Conservation (phyloP, 1,140 invertebrate genomes). For the Dendrolimus punctatus region DNA sequence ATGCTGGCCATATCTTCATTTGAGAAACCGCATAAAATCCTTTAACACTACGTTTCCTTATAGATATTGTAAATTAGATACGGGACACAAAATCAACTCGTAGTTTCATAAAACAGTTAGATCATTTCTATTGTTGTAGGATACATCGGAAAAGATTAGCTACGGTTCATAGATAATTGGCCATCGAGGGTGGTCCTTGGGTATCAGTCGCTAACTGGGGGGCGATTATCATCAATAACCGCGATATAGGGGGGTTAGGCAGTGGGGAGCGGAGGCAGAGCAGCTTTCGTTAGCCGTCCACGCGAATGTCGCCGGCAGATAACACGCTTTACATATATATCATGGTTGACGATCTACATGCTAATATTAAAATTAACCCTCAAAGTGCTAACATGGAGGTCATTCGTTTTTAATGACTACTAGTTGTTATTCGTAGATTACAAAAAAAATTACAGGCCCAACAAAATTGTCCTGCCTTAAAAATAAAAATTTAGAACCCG, state of each 20-base stretch:
- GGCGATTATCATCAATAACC: conserved; percentile 3
- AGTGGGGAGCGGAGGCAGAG: neutral
- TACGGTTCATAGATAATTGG: neutral
- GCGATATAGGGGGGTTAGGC: neutral
- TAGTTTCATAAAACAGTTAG: too few species aligned
- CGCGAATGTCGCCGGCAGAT: conserved; percentile 17
- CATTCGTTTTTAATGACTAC: neutral
- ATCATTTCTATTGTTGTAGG: too few species aligned
- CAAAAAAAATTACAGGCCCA: neutral
- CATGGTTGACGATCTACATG: conserved; percentile 34
- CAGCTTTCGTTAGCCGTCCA: conserved; percentile 15
- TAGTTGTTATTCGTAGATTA: neutral
- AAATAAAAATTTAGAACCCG: too few species aligned
- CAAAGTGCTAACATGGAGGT: conserved; percentile 1
- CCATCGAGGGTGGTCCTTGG: conserved; percentile 6
- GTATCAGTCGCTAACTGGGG: conserved; percentile 1
- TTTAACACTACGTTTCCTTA: too few species aligned
- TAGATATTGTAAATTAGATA: too few species aligned
- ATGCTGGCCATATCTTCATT: too few species aligned
- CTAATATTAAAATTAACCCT: conserved; percentile 44
- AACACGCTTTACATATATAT: conserved; percentile 26
- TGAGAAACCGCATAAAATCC: too few species aligned
- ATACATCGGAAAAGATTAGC: too few species aligned
- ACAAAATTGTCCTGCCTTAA: neutral
- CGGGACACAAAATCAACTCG: too few species aligned